Conservation (phyloP, 1,140 invertebrate species). For the Lepidurus arcticus region DNA sequence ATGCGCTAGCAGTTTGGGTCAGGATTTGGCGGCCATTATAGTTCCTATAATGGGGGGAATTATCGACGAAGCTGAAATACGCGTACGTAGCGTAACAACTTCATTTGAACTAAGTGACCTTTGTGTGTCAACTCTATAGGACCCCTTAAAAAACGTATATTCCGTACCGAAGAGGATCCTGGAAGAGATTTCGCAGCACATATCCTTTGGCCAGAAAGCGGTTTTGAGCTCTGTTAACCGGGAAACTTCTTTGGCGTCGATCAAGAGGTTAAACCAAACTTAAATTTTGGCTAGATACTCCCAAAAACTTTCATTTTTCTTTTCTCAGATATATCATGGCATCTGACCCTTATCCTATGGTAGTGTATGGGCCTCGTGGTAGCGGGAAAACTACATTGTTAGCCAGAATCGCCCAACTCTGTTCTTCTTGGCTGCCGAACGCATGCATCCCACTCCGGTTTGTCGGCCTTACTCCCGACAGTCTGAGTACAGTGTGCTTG, state of each 20-base stretch:
- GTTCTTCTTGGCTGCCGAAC: constrained; percentile 61
- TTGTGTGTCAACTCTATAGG: background rate
- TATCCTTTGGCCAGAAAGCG: constrained; percentile 56
- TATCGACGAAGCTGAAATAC: constrained; percentile 50
- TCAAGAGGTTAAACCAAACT: constrained; percentile 55
- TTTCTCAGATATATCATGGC: constrained; percentile 59
- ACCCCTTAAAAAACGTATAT: constrained; percentile 19
- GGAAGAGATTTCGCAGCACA: constrained; percentile 58
- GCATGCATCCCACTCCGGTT: constrained; percentile 56
- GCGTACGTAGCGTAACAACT: constrained; percentile 39
- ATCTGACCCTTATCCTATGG: constrained; percentile 54
- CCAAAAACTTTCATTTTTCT: background rate
- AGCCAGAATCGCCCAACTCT: constrained; percentile 60
- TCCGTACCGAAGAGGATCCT: constrained; percentile 46
- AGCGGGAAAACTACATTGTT: constrained; percentile 74
- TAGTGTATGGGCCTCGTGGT: constrained; percentile 68
- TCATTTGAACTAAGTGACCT: background rate
- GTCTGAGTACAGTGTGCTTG: constrained; percentile 58
- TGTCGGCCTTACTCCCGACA: constrained; percentile 60
- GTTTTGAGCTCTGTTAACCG: constrained; percentile 57
- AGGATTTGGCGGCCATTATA: background rate
- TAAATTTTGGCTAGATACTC: background rate
- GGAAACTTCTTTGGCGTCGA: constrained; percentile 56
- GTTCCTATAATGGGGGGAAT: constrained; percentile 53
- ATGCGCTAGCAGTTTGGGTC: background rate